Percentiles rank a stretch among this genome's conserved stretches.
Evolutionary conservation across 35 echinoderm and acorn worm genomes (phyloP).

Genomic region (Lytechinus variegatus): DNA sequence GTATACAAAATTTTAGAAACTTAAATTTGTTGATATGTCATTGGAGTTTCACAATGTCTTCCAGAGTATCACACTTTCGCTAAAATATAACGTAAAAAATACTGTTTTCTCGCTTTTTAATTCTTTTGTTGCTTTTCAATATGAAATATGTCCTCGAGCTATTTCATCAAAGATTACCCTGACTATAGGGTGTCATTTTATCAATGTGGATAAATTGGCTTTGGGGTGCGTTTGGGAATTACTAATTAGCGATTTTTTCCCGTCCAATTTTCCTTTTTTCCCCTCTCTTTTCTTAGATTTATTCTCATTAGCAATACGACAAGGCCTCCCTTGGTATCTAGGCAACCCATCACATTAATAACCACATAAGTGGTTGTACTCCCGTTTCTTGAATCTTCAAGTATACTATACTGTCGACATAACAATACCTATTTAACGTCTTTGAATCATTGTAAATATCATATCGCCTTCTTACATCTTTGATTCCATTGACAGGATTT

Average conservation of each 20-base stretch:
- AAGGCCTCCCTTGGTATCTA: not conserved
- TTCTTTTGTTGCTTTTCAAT: not conserved
- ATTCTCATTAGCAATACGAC: not conserved
- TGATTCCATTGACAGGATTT: too few relatives aligned
- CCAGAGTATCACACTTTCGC: not conserved
- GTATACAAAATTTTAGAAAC: too few relatives aligned
- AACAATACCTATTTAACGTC: not conserved
- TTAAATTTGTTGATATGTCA: too few relatives aligned
- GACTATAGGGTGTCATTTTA: not conserved
- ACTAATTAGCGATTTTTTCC: not conserved
- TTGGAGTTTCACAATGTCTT: too few relatives aligned
- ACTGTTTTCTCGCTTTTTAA: not conserved
- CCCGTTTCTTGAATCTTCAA: not conserved
- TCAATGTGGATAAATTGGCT: not conserved
- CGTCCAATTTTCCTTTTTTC: not conserved
- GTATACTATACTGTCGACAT: not conserved
- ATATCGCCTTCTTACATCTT: not conserved
- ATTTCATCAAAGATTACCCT: not conserved
- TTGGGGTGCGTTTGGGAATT: not conserved
- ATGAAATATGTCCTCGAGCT: not conserved
- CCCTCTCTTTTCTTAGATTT: not conserved
- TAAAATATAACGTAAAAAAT: not conserved
- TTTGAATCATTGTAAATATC: not conserved
- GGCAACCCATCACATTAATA: slow-evolving; percentile 3
- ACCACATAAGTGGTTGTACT: not conserved